A percentile compares a stretch with the other conserved stretches of the same genome.
Conservation (phyloP, 2,888 invertebrate genomes). For the Rambutsinella grinnellia region DNA sequence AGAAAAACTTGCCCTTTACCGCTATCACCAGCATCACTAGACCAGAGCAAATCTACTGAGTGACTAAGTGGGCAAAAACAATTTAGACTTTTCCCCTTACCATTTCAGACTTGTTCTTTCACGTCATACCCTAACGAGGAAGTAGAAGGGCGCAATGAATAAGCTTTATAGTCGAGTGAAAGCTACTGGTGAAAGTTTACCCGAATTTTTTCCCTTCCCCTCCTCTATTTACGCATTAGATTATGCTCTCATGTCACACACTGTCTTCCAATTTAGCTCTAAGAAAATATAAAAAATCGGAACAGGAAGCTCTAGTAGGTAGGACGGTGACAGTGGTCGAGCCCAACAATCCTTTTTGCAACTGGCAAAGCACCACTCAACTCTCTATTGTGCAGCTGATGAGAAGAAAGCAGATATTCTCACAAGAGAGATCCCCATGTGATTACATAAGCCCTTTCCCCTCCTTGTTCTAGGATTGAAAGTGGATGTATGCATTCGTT, state of each 20-base stretch:
- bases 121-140: constrained; percentile 38
- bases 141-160: constrained; percentile 1
- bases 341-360: constrained; percentile 7
- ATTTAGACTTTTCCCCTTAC: constrained; percentile 46
- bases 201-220: constrained; percentile 11
- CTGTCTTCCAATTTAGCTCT: neutral
- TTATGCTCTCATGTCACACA: constrained; percentile 7
- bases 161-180: neutral
- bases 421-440: constrained; percentile 27
- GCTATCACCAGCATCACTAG: no score
- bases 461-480: constrained; percentile 34
- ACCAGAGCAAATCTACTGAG: constrained; percentile 38
- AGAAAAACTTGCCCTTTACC: no score
- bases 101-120: constrained; percentile 14
- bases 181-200: neutral
- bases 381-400: constrained; percentile 11
- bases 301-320: no score
- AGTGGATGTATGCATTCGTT: constrained; percentile 5
- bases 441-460: constrained; percentile 32
- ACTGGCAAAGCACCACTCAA: constrained; percentile 5
- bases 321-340: constrained; percentile 1
- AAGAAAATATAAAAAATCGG: neutral
- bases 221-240: constrained; percentile 26
- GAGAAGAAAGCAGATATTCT: constrained; percentile 9
- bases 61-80: constrained; percentile 38